Conservation (phyloP, 2,113 vertebrate genomes). For the Misgurnus mizolepis region DNA sequence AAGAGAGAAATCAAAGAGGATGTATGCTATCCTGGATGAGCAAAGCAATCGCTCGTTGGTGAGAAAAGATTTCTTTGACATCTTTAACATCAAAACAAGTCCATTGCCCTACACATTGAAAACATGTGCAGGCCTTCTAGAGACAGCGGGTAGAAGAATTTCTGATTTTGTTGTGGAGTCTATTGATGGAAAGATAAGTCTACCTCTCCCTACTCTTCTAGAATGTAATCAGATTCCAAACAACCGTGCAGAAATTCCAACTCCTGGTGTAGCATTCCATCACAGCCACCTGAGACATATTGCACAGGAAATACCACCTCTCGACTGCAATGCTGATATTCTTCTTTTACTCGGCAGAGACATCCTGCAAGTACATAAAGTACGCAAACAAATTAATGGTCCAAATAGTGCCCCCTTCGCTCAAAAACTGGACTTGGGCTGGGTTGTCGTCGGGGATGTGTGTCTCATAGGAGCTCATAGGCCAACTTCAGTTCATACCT, state of each 20-base stretch:
- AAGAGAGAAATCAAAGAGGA: not conserved
- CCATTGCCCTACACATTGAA: not conserved
- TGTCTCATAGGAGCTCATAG: not conserved
- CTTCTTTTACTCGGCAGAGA: not conserved
- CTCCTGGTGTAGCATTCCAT: not conserved
- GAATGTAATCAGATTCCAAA: not conserved
- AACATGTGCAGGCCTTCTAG: not conserved
- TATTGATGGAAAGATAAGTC: not conserved
- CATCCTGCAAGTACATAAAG: not conserved
- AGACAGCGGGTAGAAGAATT: not conserved
- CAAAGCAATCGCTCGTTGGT: not conserved
- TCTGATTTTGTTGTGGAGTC: not conserved
- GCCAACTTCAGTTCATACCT: not conserved
- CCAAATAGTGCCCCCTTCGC: not conserved
- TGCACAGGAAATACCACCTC: not conserved
- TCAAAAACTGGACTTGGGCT: not conserved
- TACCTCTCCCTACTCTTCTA: not conserved
- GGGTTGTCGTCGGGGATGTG: too few relatives aligned
- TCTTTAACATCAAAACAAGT: not conserved
- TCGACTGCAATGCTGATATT: not conserved
- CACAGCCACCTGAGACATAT: not conserved
- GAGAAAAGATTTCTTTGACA: slow-evolving; percentile 1
- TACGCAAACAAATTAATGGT: not conserved
- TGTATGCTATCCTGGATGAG: not conserved
- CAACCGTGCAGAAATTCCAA: not conserved